Percentiles rank a stretch among this genome's conserved stretches.
Conservation (phyloP, 2,888 invertebrate genomes). For the Drosophila flavopinicola region DNA sequence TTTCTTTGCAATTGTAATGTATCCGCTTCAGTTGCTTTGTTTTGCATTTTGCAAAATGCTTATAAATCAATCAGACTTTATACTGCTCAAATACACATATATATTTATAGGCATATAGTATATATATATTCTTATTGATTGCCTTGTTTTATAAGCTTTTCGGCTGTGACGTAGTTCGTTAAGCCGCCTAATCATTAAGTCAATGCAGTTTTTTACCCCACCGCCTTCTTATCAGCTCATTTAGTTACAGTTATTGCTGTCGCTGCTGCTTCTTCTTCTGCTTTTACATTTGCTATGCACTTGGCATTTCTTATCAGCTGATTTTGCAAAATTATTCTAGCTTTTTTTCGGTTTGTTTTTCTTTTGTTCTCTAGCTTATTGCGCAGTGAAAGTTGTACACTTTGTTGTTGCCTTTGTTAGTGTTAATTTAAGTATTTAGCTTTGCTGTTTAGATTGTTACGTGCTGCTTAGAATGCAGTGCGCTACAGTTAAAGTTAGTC, state of each 20-base stretch:
- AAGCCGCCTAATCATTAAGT: slow-evolving; percentile 48
- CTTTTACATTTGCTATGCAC: slow-evolving; percentile 42
- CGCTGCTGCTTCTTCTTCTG: not conserved
- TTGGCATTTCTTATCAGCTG: slow-evolving; percentile 44
- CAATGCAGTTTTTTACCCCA: slow-evolving; percentile 30
- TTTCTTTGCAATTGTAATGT: slow-evolving; percentile 24
- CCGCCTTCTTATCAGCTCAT: slow-evolving; percentile 20
- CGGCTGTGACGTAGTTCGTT: slow-evolving; percentile 70
- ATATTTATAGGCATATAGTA: not conserved
- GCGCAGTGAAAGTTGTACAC: slow-evolving; percentile 76
- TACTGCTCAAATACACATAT: not conserved
- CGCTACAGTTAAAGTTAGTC: not conserved
- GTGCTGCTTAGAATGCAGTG: slow-evolving; percentile 12
- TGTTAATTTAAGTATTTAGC: slow-evolving; percentile 35
- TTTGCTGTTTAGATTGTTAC: slow-evolving; percentile 23
- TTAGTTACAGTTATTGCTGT: slow-evolving; percentile 19
- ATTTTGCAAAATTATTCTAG: slow-evolving; percentile 7
- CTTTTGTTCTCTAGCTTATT: slow-evolving; percentile 57
- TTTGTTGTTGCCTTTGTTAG: slow-evolving; percentile 23
- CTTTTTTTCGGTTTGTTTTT: slow-evolving; percentile 43
- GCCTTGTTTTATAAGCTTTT: slow-evolving; percentile 31
- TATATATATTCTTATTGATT: slow-evolving; percentile 16
- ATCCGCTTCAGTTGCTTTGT: slow-evolving; percentile 15
- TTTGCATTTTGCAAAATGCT: slow-evolving; percentile 3
- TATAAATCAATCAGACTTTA: slow-evolving; percentile 15